phyloP scores from a whole-genome alignment of 1,140 invertebrate genomes.

The Drosophila burlai region DNA sequence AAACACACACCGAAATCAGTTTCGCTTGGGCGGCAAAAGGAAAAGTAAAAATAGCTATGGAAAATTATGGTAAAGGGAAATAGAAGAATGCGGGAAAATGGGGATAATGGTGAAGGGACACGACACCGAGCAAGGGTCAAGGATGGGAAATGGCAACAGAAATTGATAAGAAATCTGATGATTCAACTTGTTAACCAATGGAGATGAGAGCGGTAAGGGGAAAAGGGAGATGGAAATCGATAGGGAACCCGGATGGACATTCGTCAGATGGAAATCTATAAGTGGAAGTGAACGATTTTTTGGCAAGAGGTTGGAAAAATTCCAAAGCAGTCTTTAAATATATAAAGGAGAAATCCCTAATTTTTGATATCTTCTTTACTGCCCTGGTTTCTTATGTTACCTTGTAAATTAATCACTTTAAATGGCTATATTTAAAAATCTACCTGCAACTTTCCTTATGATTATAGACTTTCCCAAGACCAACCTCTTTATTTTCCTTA shows the following conservation, averaged over 20 bases:
- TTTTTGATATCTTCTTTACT: too few species aligned
- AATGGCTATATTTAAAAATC: too few species aligned
- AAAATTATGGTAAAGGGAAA: constrained; percentile 38
- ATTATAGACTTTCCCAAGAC: too few species aligned
- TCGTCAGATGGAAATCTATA: constrained; percentile 13
- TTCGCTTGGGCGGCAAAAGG: constrained; percentile 23
- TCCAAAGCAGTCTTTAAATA: background rate
- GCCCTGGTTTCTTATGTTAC: too few species aligned
- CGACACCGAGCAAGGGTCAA: constrained; percentile 40
- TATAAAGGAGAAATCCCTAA: background rate
- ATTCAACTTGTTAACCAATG: constrained; percentile 32
- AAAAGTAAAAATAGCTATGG: constrained; percentile 40
- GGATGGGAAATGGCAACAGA: constrained; percentile 35
- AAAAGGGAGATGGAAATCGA: constrained; percentile 23
- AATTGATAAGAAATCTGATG: constrained; percentile 56
- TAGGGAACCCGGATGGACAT: constrained; percentile 10
- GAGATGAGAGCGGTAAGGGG: background rate
- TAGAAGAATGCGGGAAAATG: constrained; percentile 32
- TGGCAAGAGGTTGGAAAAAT: background rate
- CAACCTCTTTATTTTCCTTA: background rate
- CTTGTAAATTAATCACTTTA: too few species aligned
- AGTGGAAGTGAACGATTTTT: constrained; percentile 7
- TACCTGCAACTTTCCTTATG: too few species aligned
- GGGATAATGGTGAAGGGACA: constrained; percentile 31
- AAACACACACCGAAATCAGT: constrained; percentile 52